A percentile compares a stretch with the other conserved stretches of the same genome.
Conservation (phyloP, 2,113 vertebrate genomes). For the Poeciliopsis occidentalis region DNA sequence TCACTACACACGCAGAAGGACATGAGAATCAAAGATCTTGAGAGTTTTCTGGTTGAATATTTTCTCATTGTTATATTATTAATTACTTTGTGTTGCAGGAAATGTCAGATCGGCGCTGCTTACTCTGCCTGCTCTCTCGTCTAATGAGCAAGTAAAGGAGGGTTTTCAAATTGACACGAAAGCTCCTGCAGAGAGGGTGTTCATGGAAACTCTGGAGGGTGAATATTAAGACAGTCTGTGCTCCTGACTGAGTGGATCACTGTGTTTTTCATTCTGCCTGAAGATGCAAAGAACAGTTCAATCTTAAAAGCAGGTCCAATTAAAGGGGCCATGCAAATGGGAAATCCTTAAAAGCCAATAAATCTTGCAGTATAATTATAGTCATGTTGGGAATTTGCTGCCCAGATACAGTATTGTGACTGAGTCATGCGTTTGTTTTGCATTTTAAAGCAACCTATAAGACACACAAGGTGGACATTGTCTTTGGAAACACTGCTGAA, state of each 20-base stretch:
- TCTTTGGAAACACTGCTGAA: neutral
- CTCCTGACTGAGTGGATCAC: slow-evolving; percentile 12
- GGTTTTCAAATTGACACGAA: slow-evolving; percentile 38
- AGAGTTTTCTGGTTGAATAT: slow-evolving; percentile 16
- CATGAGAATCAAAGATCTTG: neutral
- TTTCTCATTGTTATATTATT: slow-evolving; percentile 25
- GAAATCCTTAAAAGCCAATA: neutral
- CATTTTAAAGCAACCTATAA: neutral
- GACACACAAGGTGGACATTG: neutral
- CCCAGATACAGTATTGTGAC: neutral
- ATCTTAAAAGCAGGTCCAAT: neutral
- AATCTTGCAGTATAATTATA: neutral
- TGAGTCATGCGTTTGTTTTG: neutral
- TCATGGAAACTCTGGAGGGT: slow-evolving; percentile 30
- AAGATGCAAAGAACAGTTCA: neutral
- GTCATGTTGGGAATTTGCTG: neutral
- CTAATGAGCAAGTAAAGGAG: slow-evolving; percentile 44
- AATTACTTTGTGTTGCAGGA: slow-evolving; percentile 31
- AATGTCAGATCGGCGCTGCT: slow-evolving; percentile 37
- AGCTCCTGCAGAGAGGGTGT: slow-evolving; percentile 39
- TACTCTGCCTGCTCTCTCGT: slow-evolving; percentile 32
- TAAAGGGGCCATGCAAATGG: neutral
- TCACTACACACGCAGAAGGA: neutral
- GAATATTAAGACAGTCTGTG: slow-evolving; percentile 30
- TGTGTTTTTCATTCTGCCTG: slow-evolving; percentile 1